phyloP scores from a whole-genome alignment of 2,888 invertebrate genomes.

The Drosophila fulvimacula region DNA sequence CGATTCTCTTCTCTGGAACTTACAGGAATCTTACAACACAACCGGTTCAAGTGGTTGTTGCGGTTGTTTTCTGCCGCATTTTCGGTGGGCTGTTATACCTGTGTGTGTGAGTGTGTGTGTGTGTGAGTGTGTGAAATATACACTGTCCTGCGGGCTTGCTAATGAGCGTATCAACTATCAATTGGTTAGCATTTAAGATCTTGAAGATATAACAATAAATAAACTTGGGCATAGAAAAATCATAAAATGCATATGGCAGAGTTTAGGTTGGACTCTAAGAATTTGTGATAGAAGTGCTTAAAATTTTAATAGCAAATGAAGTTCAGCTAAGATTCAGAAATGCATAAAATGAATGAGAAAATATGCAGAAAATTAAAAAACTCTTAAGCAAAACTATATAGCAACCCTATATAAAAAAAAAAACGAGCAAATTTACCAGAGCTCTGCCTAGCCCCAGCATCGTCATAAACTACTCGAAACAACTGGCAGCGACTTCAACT shows the following conservation, averaged over 20 bases:
- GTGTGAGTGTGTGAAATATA: slow-evolving; percentile 43
- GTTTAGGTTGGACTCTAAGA: not conserved
- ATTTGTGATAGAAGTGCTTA: not conserved
- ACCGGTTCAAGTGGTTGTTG: slow-evolving; percentile 68
- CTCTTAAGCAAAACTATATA: not conserved
- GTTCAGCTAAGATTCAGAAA: no score
- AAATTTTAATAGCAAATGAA: not conserved
- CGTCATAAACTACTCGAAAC: no score
- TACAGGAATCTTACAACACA: slow-evolving; percentile 73
- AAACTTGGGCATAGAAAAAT: not conserved
- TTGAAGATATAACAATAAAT: slow-evolving; percentile 15
- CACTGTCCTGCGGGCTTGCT: slow-evolving; percentile 65
- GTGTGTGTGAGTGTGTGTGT: slow-evolving; percentile 15
- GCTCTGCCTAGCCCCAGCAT: no score
- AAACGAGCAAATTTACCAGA: not conserved
- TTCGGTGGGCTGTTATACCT: slow-evolving; percentile 62
- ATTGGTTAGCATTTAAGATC: slow-evolving; percentile 31
- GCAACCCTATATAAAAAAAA: not conserved
- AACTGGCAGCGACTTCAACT: not conserved
- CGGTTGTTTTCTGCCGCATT: slow-evolving; percentile 62
- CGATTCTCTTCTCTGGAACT: slow-evolving; percentile 70
- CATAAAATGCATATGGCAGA: not conserved
- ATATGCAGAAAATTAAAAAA: not conserved
- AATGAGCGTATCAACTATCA: slow-evolving; percentile 40
- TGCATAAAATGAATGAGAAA: not conserved